Evolutionary conservation across 2,888 invertebrate genomes (phyloP), one percentile per base, ranked within the genome.

Genomic region (Pachymerium ferrugineum): DNA sequence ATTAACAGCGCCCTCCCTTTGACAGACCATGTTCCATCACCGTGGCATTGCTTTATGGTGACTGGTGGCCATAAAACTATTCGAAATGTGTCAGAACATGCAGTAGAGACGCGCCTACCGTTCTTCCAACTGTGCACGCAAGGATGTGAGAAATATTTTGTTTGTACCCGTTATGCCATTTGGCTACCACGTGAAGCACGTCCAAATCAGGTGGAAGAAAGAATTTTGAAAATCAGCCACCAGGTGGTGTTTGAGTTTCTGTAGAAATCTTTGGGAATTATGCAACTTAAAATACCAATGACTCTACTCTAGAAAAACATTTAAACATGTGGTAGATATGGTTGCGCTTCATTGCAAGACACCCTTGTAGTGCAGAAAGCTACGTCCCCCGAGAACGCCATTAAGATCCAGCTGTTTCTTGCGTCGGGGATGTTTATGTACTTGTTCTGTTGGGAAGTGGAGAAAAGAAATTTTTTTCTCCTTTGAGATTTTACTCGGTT

Each of bases 1-100:
- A 72, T 72, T 47, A 72, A 72, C 54, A 72, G 72, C 72, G 72
- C 72, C 38, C 62, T 22, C 28, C 72, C 62, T 72, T 72, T 72
- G 72, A 72, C 72, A 72, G 72, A 25, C 72, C 14, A 72, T 72
- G 72, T 72, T 72, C 72, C 72, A 72, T 72, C 72, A 54, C 72
- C 72, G 16, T 54, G 72, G 72, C 42, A 29, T 72, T 72, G 72
- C 72, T 72, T 72, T 72, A 72, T 72, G 72, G 72, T 54, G 54
- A 29, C 72, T 42, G 30, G n/a, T 28, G 72, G 28, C 12, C 38
- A 47, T 47, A 72, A 72, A 72, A 28, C 38, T 42, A 28, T 71
- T 71, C 72, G 72, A 72, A 72, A 72, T 47, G 72, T 72, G 72
- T 72, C 72, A 72, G 54, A 72, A 29, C 33, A 10, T 25, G 62